Conservation (phyloP, 2,888 invertebrate genomes). For the Smittia aterrima region DNA sequence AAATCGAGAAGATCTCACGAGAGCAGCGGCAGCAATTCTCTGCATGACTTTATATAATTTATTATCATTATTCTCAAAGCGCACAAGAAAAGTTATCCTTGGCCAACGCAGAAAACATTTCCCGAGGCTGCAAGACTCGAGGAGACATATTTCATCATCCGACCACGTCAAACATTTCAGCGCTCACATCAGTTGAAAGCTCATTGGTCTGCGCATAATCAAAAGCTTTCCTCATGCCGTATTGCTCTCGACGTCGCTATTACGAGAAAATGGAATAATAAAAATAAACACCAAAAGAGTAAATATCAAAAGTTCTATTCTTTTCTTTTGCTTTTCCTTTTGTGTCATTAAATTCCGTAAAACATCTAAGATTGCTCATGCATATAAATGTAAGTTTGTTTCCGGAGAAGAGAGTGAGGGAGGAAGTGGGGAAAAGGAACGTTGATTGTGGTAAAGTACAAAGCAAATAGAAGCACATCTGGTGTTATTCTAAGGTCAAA, state of each 20-base stretch:
- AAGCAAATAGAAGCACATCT: constrained; percentile 28
- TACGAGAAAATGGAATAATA: constrained; percentile 37
- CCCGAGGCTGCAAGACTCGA: not conserved
- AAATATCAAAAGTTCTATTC: constrained; percentile 40
- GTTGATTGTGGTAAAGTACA: not conserved
- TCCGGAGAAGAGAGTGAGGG: not conserved
- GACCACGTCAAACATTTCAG: not conserved
- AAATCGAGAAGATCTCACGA: constrained; percentile 39
- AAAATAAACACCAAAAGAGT: constrained; percentile 36
- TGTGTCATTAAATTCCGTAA: constrained; percentile 40
- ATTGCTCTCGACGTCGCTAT: constrained; percentile 11
- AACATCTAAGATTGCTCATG: constrained; percentile 30
- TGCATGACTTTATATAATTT: constrained; percentile 36
- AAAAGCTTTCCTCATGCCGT: not conserved
- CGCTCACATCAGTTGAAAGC: not conserved
- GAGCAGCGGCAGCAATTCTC: constrained; percentile 9
- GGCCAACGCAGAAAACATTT: not conserved
- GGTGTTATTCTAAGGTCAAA: constrained; percentile 22
- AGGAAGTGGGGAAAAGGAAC: not conserved
- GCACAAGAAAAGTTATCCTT: not conserved
- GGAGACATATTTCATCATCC: not conserved
- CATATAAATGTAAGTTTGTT: constrained; percentile 6
- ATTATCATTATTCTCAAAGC: constrained; percentile 33
- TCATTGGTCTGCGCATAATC: constrained; percentile 7
- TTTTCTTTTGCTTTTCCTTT: constrained; percentile 2